Percentiles rank a stretch among this genome's conserved stretches.
These are phyloP conservation scores for Chrysolina haemoptera DNA, from an alignment of 2,888 invertebrate species.

Conservation along the genomic window DNA sequence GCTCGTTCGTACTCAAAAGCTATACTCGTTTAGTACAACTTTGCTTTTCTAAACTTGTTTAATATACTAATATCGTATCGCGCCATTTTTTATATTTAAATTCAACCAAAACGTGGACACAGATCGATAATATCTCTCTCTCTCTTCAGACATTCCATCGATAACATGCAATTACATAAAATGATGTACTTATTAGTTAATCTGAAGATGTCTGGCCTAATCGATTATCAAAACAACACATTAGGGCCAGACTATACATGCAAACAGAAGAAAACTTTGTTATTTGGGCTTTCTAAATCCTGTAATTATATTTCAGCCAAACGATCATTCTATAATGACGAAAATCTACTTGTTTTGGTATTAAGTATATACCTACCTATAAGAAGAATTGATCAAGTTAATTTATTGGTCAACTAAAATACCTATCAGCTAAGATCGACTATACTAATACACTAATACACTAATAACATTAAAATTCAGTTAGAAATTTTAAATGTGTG, in stretches of 20 bases:
- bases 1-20: too few relatives aligned
- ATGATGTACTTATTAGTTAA: background rate
- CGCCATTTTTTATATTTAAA: too few relatives aligned
- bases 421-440: too few relatives aligned
- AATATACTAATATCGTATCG: too few relatives aligned
- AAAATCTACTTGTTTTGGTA: background rate
- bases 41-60: too few relatives aligned
- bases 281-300: conserved; percentile 9
- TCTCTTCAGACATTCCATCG: conserved; percentile 1
- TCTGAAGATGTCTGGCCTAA: conserved; percentile 4
- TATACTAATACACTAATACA: too few relatives aligned
- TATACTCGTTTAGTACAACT: too few relatives aligned
- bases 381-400: too few relatives aligned
- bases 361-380: too few relatives aligned
- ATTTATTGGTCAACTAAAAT: background rate
- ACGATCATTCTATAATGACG: background rate
- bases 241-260: background rate
- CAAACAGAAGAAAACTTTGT: conserved; percentile 7
- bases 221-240: conserved; percentile 11
- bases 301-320: background rate
- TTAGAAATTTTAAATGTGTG: too few relatives aligned
- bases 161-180: background rate
- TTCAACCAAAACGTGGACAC: background rate
- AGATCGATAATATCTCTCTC: background rate
- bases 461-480: too few relatives aligned